These are phyloP conservation scores for Latrodectus hesperus DNA, from an alignment of 2,888 invertebrate genomes.

Conservation along the genomic window DNA sequence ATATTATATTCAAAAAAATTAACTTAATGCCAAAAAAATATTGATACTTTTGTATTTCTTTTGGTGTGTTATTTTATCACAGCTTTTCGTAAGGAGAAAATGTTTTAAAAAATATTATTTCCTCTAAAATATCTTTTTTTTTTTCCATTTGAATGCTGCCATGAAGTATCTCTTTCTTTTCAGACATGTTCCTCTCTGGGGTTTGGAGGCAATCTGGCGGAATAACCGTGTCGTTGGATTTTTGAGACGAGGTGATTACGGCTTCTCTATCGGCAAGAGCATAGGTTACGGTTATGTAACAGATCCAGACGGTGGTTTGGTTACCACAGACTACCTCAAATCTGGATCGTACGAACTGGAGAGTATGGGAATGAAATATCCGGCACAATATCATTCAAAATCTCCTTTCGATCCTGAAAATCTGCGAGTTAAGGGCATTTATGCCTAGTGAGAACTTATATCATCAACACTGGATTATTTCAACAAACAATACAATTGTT, in stretches of 20 bases:
- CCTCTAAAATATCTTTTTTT: too few relatives aligned
- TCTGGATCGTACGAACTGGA: constrained; percentile 87
- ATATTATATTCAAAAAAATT: too few relatives aligned
- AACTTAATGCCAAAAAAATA: too few relatives aligned
- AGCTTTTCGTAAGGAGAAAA: too few relatives aligned
- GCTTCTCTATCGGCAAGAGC: constrained; percentile 79
- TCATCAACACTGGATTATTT: too few relatives aligned
- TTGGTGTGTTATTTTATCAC: too few relatives aligned
- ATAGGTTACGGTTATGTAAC: constrained; percentile 81
- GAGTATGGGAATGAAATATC: constrained; percentile 83
- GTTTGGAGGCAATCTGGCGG: constrained; percentile 86
- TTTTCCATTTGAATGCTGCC: too few relatives aligned
- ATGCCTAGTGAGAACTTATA: constrained; percentile 67
- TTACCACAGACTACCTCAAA: constrained; percentile 82
- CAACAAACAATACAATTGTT: too few relatives aligned
- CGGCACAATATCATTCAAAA: constrained; percentile 82
- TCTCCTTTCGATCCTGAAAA: constrained; percentile 89
- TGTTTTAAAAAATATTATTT: too few relatives aligned
- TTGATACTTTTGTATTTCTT: too few relatives aligned
- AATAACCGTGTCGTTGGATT: constrained; percentile 84
- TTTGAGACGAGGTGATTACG: constrained; percentile 87
- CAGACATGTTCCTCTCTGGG: constrained; percentile 84
- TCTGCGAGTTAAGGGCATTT: constrained; percentile 82
- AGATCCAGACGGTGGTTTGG: constrained; percentile 74
- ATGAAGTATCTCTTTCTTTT: constrained; percentile 20